Evolutionary conservation across 2,113 vertebrate genomes (phyloP), one percentile per base, ranked within the genome.

Genomic region (Phylloscopus trochilus): DNA sequence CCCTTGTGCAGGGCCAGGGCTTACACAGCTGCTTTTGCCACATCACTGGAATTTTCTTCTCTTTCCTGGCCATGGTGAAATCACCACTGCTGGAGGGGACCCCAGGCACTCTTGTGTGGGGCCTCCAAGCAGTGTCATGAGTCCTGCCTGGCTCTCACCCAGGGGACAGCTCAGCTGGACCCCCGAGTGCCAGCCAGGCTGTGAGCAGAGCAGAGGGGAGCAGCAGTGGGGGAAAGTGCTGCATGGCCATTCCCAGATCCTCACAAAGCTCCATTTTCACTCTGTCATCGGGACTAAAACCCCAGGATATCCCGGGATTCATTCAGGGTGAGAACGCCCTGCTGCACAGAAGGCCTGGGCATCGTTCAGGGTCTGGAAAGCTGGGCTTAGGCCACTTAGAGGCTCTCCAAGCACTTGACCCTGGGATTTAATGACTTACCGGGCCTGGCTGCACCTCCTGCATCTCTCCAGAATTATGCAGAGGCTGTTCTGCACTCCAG

Each of bases 71-170:
- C 15, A 1, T 1, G 19, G 19, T 27, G 73, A 46, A 56, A 51
- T 49, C 9, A 17, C 4, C 11, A 1, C 20, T 46, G 84, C 74
- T 58, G 46, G 30, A n/a, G 31, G 66, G 23, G 30, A 20, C 9
- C 11, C 1, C 3, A 15, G 52, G 31, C 44, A 41, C 18, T 26
- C 5, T 8, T 27, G 24, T 47, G 46, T 39, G 46, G 49, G 11
- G 28, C 7, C 47, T 47, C 66, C 44, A 16, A 31, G 58, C 37
- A 37, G 19, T 2, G 66, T 21, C 53, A 41, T 0, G 1, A n/a
- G 67, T 15, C 21, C 35, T 79, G 78, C 35, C 70, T 31, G 11
- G 41, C 58, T 93, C 49, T 37, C 35, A 19, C 1, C 19, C 56
- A 8, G 18, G 56, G 52, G 9, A 15, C 15, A 8, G 28, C 1